Base-by-base conservation (phyloP, 92 coral and sea anemone genomes). In the Epizoanthus scotinus region DNA sequence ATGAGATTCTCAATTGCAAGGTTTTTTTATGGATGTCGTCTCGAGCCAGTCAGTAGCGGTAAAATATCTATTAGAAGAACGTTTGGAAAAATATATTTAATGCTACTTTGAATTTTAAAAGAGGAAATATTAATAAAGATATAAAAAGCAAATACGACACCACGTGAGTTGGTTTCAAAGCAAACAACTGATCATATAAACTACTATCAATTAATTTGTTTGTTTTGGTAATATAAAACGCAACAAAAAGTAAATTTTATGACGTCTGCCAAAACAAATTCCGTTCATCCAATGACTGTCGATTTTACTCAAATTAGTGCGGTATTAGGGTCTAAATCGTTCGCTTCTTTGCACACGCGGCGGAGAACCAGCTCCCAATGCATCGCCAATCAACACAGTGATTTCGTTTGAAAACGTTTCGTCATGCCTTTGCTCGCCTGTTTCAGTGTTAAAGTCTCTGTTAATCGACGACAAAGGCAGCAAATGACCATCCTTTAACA, bases 231-330 rank as follows among this genome's bases (percentile, higher is more conserved):
- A 19, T 54, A 28, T 53, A 10, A 21, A 21, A 19, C 67, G 38
- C 20, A 58, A 58, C 24, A n/a, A 21, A 25, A 63, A 63, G 2
- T 61, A 5, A 61, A 26, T 24, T 62, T 62, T 25, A 22, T 5
- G 28, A 73, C 20, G 53, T n/a, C 12, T 56, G 79, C 57, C 65
- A 73, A 73, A 31, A 73, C 63, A 73, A 31, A 2, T 49, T 5
- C 0, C 15, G 63, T 57, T 55, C 9, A 57, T n/a, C 79, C 64
- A 73, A 57, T 57, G 49, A 22, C 15, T 13, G 56, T 56, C 38
- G 52, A 12, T 59, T 5, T 74, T 34, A 53, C 54, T 58, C 55
- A 36, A 34, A 36, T 18, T 27, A 20, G 24, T 59, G 36, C 6
- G 54, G 26, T 75, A 20, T 58, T 12, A 12, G 36, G 22, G 42